phyloP scores from a whole-genome alignment of 1,140 invertebrate species.

The Asbolus verrucosus region DNA sequence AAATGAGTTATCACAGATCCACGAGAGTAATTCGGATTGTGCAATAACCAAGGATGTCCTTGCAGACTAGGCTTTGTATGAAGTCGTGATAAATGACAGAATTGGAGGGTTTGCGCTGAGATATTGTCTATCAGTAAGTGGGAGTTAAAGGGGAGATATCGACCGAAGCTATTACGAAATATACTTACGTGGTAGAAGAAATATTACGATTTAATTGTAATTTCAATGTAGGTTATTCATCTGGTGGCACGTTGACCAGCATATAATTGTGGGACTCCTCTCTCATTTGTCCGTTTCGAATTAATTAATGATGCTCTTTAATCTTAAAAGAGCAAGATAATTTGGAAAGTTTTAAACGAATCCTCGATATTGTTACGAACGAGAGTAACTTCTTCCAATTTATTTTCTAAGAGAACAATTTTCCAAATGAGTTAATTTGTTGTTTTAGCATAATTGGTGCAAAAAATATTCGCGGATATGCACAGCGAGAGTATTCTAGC shows the following conservation, averaged over 20 bases:
- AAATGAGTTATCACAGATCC: conserved; percentile 2
- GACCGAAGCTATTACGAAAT: conserved; percentile 1
- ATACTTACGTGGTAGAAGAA: neutral
- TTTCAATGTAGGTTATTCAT: no score
- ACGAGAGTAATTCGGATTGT: conserved; percentile 16
- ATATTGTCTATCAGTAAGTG: conserved; percentile 45
- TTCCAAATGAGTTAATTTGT: conserved; percentile 4
- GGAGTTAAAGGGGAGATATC: conserved; percentile 11
- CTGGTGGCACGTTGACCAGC: no score
- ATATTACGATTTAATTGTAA: no score
- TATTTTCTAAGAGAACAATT: conserved; percentile 3
- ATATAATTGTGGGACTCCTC: neutral
- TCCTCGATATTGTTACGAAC: conserved; percentile 5
- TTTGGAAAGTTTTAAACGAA: conserved; percentile 14
- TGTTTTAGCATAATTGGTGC: conserved; percentile 3
- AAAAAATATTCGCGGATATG: no score
- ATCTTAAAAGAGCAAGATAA: conserved; percentile 1
- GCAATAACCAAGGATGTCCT: conserved; percentile 20
- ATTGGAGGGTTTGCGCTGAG: conserved; percentile 15
- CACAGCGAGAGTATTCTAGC: no score
- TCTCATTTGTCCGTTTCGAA: neutral
- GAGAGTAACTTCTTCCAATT: conserved; percentile 13
- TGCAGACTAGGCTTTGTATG: conserved; percentile 8
- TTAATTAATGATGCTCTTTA: conserved; percentile 2
- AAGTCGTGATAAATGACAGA: conserved; percentile 22